Evolutionary conservation across 2,888 invertebrate genomes (phyloP).

Genomic region (Deilephila porcellus): DNA sequence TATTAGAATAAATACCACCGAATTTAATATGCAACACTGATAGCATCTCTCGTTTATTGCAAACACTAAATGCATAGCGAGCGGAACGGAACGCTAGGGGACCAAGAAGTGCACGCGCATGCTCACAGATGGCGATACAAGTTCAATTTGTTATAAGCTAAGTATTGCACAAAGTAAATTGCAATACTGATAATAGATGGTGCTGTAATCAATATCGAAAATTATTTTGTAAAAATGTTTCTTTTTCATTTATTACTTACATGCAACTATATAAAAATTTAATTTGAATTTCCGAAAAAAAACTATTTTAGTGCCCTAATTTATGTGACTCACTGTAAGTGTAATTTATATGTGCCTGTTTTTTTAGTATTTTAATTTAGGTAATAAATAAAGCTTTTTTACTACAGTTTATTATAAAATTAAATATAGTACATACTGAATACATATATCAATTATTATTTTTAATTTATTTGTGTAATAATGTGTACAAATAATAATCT

Average conservation of each 20-base stretch:
- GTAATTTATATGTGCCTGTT: too few relatives aligned
- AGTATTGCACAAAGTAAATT: conserved; percentile 53
- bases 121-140: conserved; percentile 74
- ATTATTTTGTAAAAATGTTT: conserved; percentile 4
- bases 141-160: conserved; percentile 32
- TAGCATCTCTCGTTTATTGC: conserved; percentile 18
- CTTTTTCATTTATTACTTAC: neutral
- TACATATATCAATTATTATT: too few relatives aligned
- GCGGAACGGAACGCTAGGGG: conserved; percentile 29
- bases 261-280: too few relatives aligned
- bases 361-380: too few relatives aligned
- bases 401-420: too few relatives aligned
- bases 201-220: conserved; percentile 46
- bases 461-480: too few relatives aligned
- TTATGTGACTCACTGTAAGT: too few relatives aligned
- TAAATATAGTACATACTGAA: too few relatives aligned
- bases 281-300: too few relatives aligned
- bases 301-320: too few relatives aligned
- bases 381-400: too few relatives aligned
- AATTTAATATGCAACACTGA: conserved; percentile 3
- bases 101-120: conserved; percentile 61
- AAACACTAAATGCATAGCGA: conserved; percentile 18
- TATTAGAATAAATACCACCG: neutral
- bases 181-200: conserved; percentile 65
- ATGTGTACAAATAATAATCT: too few relatives aligned